A percentile compares a stretch with the other conserved stretches of the same genome.
Conservation (phyloP, 2,113 vertebrate genomes). For the Prunella himalayana region DNA sequence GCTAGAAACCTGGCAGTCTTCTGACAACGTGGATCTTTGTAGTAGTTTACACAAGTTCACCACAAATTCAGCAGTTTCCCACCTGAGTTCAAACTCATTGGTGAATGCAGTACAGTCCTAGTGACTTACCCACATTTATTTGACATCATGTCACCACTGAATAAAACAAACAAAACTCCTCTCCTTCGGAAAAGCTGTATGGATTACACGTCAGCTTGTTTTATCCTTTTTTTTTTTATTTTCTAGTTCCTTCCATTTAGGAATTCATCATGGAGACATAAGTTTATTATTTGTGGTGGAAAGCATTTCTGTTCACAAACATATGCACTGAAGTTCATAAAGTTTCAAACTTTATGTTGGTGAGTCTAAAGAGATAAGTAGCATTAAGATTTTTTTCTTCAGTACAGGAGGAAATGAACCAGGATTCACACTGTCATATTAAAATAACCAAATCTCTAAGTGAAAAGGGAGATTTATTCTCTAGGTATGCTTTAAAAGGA, state of each 20-base stretch:
- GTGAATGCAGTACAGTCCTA: neutral
- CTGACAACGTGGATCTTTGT: neutral
- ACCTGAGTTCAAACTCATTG: neutral
- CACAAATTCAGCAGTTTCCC: neutral
- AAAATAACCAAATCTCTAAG: slow-evolving; percentile 18
- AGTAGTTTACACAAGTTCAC: neutral
- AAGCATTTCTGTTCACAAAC: neutral
- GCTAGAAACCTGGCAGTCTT: neutral
- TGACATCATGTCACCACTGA: neutral
- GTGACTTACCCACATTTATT: neutral
- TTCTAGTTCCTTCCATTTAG: neutral
- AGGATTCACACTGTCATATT: neutral
- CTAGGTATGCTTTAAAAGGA: neutral
- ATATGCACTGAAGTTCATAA: neutral
- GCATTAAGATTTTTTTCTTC: neutral
- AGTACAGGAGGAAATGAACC: neutral
- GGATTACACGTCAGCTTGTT: neutral
- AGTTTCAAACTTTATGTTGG: neutral
- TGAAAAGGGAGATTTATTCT: slow-evolving; percentile 1
- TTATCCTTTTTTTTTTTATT: neutral
- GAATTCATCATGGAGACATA: neutral
- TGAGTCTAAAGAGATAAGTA: neutral
- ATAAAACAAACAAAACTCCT: neutral
- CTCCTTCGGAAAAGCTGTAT: neutral
- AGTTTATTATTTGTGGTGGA: neutral